Conservation (phyloP, 2,888 invertebrate genomes). For the Scaeva pyrastri region DNA sequence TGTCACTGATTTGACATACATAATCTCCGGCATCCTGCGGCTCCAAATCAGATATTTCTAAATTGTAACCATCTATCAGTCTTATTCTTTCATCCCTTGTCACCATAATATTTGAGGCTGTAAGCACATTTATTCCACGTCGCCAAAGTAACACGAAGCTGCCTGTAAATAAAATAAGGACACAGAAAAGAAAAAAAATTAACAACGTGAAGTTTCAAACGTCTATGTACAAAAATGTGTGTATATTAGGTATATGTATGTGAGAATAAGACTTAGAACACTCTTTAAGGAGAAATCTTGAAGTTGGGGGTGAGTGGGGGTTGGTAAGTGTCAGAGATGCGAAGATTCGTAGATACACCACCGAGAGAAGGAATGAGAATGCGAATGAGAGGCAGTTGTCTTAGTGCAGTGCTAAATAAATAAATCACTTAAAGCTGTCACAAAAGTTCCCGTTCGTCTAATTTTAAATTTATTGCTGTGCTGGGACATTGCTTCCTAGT, state of each 20-base stretch:
- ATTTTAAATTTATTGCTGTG: conserved; percentile 70
- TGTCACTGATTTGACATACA: conserved; percentile 90
- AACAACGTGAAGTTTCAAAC: conserved; percentile 7
- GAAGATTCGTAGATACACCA: too few species aligned
- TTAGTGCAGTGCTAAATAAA: conserved; percentile 64
- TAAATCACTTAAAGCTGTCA: conserved; percentile 72
- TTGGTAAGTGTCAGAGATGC: too few species aligned
- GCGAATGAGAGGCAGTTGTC: conserved; percentile 54
- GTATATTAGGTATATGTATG: background rate
- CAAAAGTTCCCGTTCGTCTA: conserved; percentile 69
- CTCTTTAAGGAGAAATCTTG: background rate
- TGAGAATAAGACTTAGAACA: background rate
- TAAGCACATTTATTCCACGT: conserved; percentile 88
- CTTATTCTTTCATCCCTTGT: conserved; percentile 88
- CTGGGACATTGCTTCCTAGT: conserved; percentile 35
- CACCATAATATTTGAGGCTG: conserved; percentile 90
- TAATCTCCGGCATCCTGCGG: conserved; percentile 89
- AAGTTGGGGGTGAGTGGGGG: background rate
- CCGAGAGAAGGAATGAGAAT: conserved; percentile 43
- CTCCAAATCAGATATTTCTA: conserved; percentile 89
- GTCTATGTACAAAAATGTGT: background rate
- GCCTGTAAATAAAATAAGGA: conserved; percentile 83
- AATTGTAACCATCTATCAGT: conserved; percentile 89
- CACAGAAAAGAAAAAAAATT: conserved; percentile 26
- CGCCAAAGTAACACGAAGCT: conserved; percentile 89